A percentile compares a stretch with the other conserved stretches of the same genome.
Evolutionary conservation across 2,797 vertebrate genomes (phyloP).

Genomic region (Ctenosaura bakeri): DNA sequence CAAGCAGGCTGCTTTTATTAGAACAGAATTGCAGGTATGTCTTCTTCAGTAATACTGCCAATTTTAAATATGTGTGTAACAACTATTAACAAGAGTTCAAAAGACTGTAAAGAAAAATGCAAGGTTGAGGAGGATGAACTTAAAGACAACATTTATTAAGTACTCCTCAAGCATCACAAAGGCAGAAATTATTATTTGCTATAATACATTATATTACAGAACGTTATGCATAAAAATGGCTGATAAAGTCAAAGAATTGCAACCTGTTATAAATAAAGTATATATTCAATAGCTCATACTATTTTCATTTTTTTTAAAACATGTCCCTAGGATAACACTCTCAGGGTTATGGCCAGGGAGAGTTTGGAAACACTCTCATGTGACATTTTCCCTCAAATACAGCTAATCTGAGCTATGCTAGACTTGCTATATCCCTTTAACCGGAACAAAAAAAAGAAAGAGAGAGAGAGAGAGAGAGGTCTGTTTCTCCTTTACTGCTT

Average conservation of each 20-base stretch:
- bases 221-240: conserved; percentile 72
- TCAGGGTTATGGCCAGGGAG: not conserved
- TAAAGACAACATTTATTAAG: conserved; percentile 83
- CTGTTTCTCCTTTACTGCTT: conserved; percentile 41
- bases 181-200: conserved; percentile 78
- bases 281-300: conserved; percentile 31
- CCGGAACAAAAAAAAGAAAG: not conserved
- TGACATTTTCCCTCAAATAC: conserved; percentile 39
- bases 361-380: conserved; percentile 44
- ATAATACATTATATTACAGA: conserved; percentile 87
- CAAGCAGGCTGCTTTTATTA: not conserved
- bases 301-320: conserved; percentile 52
- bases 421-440: conserved; percentile 29
- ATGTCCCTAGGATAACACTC: not conserved
- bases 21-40: fast-evolving
- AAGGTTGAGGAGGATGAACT: conserved; percentile 73
- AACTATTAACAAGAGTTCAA: not conserved
- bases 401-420: conserved; percentile 41
- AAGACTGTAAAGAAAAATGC: conserved; percentile 73
- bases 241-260: conserved; percentile 64
- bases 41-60: conserved; percentile 12
- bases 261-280: conserved; percentile 75
- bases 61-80: conserved; percentile 1
- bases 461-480: too few species aligned
- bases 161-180: conserved; percentile 79